Percentiles rank a stretch among this genome's conserved stretches.
These are phyloP conservation scores for Arbacia lixula DNA, from an alignment of 53 echinoderm and acorn worm genomes.

Conservation along the genomic window DNA sequence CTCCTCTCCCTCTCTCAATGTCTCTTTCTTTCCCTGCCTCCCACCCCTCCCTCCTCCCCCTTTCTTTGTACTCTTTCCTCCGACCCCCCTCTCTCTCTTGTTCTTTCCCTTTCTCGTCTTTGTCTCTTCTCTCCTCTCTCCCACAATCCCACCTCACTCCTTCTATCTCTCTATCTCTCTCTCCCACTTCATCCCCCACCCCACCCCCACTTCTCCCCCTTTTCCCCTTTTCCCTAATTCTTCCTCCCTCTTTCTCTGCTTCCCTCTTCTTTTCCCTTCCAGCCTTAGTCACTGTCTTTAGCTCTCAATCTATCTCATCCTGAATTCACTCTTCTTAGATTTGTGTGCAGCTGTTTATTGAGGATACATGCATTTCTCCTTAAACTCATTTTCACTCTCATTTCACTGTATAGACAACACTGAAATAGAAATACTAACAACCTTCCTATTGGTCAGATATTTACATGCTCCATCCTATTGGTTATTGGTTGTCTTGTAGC, in stretches of 20 bases:
- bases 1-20: background rate
- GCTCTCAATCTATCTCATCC: no score
- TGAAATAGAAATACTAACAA: no score
- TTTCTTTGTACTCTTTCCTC: background rate
- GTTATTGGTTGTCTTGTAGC: no score
- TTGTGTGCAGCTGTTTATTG: no score
- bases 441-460: no score
- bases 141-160: background rate
- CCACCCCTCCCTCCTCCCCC: background rate
- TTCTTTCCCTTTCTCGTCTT: background rate
- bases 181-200: background rate
- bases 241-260: background rate
- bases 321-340: no score
- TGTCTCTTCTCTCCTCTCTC: background rate
- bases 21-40: background rate
- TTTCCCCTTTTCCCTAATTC: background rate
- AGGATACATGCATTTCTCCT: no score
- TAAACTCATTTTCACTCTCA: no score
- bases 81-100: background rate
- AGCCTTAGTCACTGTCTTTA: no score
- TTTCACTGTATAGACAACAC: no score
- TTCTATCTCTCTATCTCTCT: background rate
- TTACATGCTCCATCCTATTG: no score
- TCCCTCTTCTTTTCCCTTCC: background rate
- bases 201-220: background rate